Evolutionary conservation across 2,888 invertebrate species (phyloP), one percentile per base, ranked within the genome.

Genomic region (Metellina segmentata): DNA sequence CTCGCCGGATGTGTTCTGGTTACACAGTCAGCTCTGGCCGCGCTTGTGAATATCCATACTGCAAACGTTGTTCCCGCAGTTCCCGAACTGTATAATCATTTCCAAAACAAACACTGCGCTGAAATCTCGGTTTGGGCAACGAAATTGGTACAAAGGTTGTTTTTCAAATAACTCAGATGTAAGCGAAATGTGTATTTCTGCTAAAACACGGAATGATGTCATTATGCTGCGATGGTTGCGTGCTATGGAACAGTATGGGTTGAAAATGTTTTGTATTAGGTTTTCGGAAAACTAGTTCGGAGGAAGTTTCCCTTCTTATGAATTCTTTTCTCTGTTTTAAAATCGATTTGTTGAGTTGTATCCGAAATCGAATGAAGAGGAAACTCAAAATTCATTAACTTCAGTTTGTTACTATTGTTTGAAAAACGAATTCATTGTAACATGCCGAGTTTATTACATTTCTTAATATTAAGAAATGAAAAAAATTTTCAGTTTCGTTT

Each of bases 141-240:
- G 8, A 52, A 52, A 61, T 51, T 78, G n/a, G n/a, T n/a, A 13
- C 52, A 16, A 19, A 51, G 78, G 51, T 78, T 78, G 52, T 78
- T 78, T 52, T 52, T 16, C 78, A 16, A 51, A 78, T 78, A 52
- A 52, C 78, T 78, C n/a, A 48, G n/a, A 13, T 19, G 52, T 16
- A 78, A 52, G 49, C 16, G 52, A 78, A 78, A 78, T 48, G 52
- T 52, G 78, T 78, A 48, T 78, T n/a, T 52, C 52, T 78, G 78
- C 52, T 78, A n/a, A 78, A 20, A 52, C 78, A 78, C 78, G 78
- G 19, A 78, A 78, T 52, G 78, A 19, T 52, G 78, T 78, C 78
- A 52, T 78, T 78, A 78, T 19, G 19, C 7, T 19, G 52, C 13
- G 49, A 49, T 34, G 75, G 75, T 75, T 75, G 78, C 78, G 78